Base-by-base conservation (phyloP, 2,888 invertebrate genomes). In the Pasiphila rectangulata region DNA sequence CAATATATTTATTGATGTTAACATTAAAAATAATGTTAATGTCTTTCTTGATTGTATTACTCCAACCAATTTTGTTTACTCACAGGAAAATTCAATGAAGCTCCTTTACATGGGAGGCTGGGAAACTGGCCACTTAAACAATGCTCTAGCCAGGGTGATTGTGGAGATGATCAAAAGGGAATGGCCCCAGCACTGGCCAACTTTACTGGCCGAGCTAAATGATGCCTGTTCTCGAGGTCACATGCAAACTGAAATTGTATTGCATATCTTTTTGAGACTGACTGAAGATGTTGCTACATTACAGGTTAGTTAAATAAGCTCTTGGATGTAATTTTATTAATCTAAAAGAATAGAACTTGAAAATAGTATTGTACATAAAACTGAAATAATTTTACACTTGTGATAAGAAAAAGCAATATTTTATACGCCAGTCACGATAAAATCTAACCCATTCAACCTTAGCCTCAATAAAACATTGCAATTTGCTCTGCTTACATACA, bases 111-210 rank as follows among this genome's bases (percentile, higher is more conserved):
- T 96, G 47, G 95, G 95, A 6, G 93, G 92, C 6, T 92, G 92
- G 64, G 90, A 95, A 13, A 91, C 94, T 34, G 91, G 92, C 6
- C 95, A 95, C 67, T 91, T 96, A 61, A 96, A 96, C 76, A 95
- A 96, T 75, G 96, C 95, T 1, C 77, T 96, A 2, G 95, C 97
- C 7, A 91, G 97, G 35, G 94, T 98, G n/a, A 93, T 98, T 41
- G 98, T 98, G 0, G 98, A 98, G 85, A 97, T 98, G 94, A 95
- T 97, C 41, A 98, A 98, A 72, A 90, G 98, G 5, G 98, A 98
- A 75, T 98, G 98, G 98, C 98, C 98, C 0, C 98, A 98, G 72
- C 96, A 98, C 57, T 98, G 98, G 98, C 95, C 96, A 0, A 93
- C 95, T 0, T 79, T 98, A 20, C 79, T 98, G 19, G 89, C 92